Percentiles rank a stretch among this genome's conserved stretches.
These are phyloP conservation scores for Tetramorium bicarinatum DNA, from an alignment of 2,888 invertebrate genomes.

Conservation along the genomic window DNA sequence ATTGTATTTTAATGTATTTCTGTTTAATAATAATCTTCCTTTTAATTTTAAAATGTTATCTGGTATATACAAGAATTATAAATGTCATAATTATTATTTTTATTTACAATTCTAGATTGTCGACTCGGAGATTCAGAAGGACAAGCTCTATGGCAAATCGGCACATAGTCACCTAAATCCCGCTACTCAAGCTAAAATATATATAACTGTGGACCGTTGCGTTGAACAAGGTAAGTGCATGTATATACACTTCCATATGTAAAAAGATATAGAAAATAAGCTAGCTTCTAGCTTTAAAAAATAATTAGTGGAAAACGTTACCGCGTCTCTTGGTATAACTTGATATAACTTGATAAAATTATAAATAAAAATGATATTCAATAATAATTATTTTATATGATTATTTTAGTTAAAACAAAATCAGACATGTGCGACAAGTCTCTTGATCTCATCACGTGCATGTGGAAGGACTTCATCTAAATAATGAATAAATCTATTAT, in stretches of 20 bases:
- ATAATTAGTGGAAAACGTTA: background rate
- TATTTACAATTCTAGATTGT: conserved; percentile 14
- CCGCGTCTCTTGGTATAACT: background rate
- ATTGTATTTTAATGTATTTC: too few relatives aligned
- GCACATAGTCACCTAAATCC: background rate
- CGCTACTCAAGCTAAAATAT: background rate
- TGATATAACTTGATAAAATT: too few relatives aligned
- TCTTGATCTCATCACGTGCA: conserved; percentile 7
- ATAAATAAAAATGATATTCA: background rate
- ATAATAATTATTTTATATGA: conserved; percentile 16
- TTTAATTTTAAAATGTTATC: background rate
- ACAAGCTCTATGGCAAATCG: conserved; percentile 13
- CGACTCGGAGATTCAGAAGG: background rate
- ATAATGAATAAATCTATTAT: background rate
- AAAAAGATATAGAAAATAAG: too few relatives aligned
- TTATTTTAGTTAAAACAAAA: conserved; percentile 13
- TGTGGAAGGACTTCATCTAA: conserved; percentile 22
- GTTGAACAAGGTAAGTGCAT: conserved; percentile 15
- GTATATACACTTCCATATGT: too few relatives aligned
- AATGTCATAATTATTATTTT: background rate
- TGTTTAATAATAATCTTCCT: too few relatives aligned
- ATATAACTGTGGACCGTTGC: background rate
- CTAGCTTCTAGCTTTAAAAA: too few relatives aligned
- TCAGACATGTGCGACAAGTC: conserved; percentile 13
- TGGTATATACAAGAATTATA: background rate